These are phyloP conservation scores for Campoletis raptor DNA, from an alignment of 2,888 invertebrate species.

Conservation along the genomic window DNA sequence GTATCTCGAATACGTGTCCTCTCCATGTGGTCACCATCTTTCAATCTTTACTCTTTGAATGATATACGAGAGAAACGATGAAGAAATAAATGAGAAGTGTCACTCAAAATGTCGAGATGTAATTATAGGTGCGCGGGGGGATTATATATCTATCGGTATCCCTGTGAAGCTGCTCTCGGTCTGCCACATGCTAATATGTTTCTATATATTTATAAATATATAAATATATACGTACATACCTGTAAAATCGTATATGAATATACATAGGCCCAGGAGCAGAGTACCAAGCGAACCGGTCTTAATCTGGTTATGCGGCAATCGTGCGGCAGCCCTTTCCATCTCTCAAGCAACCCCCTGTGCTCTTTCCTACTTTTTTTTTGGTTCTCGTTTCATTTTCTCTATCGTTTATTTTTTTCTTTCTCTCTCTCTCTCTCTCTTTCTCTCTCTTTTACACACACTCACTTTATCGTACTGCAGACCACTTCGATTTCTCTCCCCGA, in stretches of 20 bases:
- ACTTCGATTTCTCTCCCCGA: constrained; percentile 60
- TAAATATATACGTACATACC: neutral
- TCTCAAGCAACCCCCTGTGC: constrained; percentile 54
- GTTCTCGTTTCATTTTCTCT: constrained; percentile 53
- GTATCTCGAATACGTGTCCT: constrained; percentile 3
- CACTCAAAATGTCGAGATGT: constrained; percentile 80
- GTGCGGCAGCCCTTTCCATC: constrained; percentile 60
- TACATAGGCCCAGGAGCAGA: constrained; percentile 56
- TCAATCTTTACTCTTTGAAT: neutral
- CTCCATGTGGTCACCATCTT: neutral
- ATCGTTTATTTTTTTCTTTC: constrained; percentile 46
- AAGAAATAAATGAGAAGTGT: constrained; percentile 81
- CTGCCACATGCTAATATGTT: constrained; percentile 19
- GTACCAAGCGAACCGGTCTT: constrained; percentile 74
- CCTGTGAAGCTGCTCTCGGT: constrained; percentile 6
- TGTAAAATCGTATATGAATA: neutral
- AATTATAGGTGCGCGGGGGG: constrained; percentile 75
- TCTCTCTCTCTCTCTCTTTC: constrained; percentile 11
- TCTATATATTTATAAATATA: constrained; percentile 21
- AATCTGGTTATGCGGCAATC: constrained; percentile 79
- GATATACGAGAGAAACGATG: constrained; percentile 66
- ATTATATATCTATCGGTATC: constrained; percentile 70
- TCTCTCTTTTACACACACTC: constrained; percentile 12
- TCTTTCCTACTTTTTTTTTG: constrained; percentile 40
- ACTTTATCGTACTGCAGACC: constrained; percentile 35